These are phyloP conservation scores for Meriones unguiculatus DNA, from an alignment of 2,113 vertebrate species.

Conservation along the genomic window DNA sequence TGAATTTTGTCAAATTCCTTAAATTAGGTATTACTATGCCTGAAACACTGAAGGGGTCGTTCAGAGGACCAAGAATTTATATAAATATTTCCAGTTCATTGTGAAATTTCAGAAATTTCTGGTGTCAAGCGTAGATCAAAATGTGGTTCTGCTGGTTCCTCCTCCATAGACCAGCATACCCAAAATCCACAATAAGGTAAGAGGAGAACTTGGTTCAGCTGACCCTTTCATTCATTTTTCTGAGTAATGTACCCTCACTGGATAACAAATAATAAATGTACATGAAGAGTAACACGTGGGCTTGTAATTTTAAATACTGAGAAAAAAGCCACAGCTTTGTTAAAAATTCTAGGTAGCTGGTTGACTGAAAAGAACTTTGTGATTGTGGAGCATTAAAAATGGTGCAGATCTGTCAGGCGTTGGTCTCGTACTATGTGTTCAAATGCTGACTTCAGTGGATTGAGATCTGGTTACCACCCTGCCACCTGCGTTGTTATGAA, in stretches of 20 bases:
- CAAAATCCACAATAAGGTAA: neutral
- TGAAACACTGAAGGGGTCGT: neutral
- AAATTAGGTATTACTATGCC: neutral
- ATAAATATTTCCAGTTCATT: neutral
- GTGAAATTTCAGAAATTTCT: neutral
- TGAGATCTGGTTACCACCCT: too few relatives aligned
- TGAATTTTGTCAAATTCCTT: neutral
- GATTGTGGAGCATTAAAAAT: neutral
- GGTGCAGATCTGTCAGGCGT: neutral
- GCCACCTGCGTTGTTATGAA: too few relatives aligned
- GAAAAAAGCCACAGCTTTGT: neutral
- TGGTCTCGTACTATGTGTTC: too few relatives aligned
- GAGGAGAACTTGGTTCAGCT: neutral
- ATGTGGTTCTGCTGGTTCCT: neutral
- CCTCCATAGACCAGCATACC: conserved; percentile 41
- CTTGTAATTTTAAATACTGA: neutral
- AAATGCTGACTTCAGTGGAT: too few relatives aligned
- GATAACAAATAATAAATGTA: neutral
- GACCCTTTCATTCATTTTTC: neutral
- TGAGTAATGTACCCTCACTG: neutral
- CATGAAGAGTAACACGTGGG: neutral
- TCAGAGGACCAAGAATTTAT: neutral
- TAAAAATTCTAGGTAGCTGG: neutral
- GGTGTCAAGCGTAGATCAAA: neutral
- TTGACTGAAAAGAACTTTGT: neutral